These are phyloP conservation scores for Lontra canadensis DNA, from an alignment of 2,113 vertebrate genomes.

Conservation along the genomic window DNA sequence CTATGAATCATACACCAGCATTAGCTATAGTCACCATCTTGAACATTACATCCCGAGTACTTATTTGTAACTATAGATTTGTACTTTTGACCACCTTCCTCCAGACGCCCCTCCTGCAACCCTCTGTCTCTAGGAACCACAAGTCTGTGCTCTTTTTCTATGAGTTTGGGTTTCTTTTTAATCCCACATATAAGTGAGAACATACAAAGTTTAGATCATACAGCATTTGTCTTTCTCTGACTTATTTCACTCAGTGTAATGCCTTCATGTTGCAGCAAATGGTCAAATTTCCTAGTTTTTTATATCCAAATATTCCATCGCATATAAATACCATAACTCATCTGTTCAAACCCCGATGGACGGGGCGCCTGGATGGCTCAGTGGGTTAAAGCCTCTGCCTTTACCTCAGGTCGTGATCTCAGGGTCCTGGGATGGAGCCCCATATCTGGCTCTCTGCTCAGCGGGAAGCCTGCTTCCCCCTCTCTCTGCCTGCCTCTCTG, in stretches of 20 bases:
- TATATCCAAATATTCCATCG: background rate
- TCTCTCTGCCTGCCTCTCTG: too few relatives aligned
- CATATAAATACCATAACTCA: background rate
- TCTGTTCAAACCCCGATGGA: background rate
- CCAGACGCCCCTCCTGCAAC: background rate
- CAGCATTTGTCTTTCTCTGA: background rate
- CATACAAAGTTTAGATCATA: background rate
- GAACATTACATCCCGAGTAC: background rate
- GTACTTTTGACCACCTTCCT: background rate
- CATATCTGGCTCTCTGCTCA: too few relatives aligned
- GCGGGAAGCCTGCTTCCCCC: too few relatives aligned
- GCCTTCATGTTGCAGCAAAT: background rate
- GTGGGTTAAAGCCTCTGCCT: too few relatives aligned
- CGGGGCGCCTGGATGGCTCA: too few relatives aligned
- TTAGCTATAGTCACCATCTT: background rate
- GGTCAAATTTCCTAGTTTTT: background rate
- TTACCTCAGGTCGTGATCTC: too few relatives aligned
- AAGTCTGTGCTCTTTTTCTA: background rate
- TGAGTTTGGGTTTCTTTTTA: background rate
- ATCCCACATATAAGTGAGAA: background rate
- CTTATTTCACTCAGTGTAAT: background rate
- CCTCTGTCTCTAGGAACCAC: background rate
- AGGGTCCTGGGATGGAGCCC: too few relatives aligned
- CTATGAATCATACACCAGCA: background rate
- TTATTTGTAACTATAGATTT: background rate